Percentiles rank a stretch among this genome's conserved stretches.
Conservation (phyloP, 1,140 invertebrate species). For the Phenacoccus solenopsis region DNA sequence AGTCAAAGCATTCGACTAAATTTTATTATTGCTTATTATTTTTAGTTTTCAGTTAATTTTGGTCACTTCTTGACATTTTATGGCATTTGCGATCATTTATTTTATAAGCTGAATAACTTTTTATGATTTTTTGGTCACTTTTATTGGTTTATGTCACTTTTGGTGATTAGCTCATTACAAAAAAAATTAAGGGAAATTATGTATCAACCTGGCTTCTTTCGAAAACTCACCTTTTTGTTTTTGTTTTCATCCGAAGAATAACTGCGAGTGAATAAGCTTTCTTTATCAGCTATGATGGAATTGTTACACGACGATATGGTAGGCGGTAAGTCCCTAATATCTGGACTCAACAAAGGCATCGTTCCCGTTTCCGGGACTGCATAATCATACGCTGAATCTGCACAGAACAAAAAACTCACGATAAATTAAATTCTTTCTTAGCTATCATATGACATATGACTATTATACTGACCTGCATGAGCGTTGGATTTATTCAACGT, state of each 20-base stretch:
- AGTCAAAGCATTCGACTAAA: too few species aligned
- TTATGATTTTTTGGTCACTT: too few species aligned
- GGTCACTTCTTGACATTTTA: too few species aligned
- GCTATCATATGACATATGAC: background rate
- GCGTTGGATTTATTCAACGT: constrained; percentile 43
- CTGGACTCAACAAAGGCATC: constrained; percentile 44
- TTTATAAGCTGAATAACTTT: too few species aligned
- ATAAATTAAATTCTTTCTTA: background rate
- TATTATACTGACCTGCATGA: constrained; percentile 37
- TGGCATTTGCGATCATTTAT: too few species aligned
- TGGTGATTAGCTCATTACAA: too few species aligned
- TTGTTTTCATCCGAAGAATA: constrained; percentile 22
- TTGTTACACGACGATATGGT: constrained; percentile 27
- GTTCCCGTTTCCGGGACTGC: constrained; percentile 59
- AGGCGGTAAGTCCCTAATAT: constrained; percentile 28
- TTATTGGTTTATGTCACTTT: too few species aligned
- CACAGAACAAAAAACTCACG: constrained; percentile 11
- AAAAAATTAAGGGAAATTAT: too few species aligned
- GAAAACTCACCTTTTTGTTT: constrained; percentile 12
- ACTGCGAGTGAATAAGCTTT: constrained; percentile 15
- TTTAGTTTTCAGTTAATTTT: too few species aligned
- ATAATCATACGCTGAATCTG: constrained; percentile 47
- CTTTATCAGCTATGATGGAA: constrained; percentile 17
- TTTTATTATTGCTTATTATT: too few species aligned
- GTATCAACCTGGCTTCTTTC: too few species aligned